phyloP scores from a whole-genome alignment of 2,888 invertebrate genomes.

The Panopea generosa region DNA sequence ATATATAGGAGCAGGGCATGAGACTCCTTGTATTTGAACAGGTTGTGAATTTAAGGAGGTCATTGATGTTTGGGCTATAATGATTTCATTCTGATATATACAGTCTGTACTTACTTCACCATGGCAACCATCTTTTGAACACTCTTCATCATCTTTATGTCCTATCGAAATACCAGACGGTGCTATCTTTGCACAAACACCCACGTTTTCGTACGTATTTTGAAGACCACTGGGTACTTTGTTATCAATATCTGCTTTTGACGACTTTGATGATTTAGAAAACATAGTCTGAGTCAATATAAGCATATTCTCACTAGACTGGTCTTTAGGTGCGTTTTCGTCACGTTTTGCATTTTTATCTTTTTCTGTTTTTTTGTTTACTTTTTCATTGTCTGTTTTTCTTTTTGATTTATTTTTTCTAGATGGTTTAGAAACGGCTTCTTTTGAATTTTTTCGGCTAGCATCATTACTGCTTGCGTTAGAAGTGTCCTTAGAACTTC shows the following conservation, averaged over 20 bases:
- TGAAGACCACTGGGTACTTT: not conserved
- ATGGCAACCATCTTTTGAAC: too few relatives aligned
- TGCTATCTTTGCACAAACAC: conserved; percentile 38
- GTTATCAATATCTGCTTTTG: not conserved
- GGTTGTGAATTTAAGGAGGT: too few relatives aligned
- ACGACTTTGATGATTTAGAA: conserved; percentile 10
- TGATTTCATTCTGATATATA: too few relatives aligned
- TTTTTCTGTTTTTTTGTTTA: not conserved
- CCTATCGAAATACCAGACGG: conserved; percentile 25
- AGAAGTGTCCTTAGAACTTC: conserved; percentile 32
- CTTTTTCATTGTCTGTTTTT: conserved; percentile 9
- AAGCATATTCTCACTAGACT: conserved; percentile 28
- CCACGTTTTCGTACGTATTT: conserved; percentile 47
- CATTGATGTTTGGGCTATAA: too few relatives aligned
- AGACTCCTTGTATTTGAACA: too few relatives aligned
- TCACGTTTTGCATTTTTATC: not conserved
- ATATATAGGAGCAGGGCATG: too few relatives aligned
- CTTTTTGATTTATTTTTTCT: conserved; percentile 35
- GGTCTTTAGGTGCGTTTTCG: too few relatives aligned
- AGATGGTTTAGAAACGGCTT: conserved; percentile 40
- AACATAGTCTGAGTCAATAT: conserved; percentile 58
- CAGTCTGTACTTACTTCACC: too few relatives aligned
- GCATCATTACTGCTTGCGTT: conserved; percentile 32
- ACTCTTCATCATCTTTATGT: not conserved
- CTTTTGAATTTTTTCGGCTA: conserved; percentile 52